phyloP scores from a whole-genome alignment of 2,797 vertebrate species.

The Fringilla coelebs region DNA sequence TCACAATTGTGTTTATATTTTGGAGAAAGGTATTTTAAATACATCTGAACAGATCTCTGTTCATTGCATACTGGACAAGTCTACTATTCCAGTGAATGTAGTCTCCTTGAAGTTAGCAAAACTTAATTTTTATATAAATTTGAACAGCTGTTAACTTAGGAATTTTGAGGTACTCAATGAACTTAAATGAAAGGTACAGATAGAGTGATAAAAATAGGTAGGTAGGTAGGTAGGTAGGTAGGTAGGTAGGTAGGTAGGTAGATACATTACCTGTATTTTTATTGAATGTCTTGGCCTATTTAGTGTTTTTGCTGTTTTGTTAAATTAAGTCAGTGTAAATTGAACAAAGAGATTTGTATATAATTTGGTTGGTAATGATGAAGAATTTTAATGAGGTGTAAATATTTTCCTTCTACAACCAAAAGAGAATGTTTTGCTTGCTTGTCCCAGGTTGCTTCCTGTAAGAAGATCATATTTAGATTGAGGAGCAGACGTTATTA shows the following conservation, averaged over 20 bases:
- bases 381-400: not conserved
- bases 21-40: not conserved
- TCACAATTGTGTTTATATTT: not conserved
- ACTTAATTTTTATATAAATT: not conserved
- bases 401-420: not conserved
- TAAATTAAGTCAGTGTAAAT: not conserved
- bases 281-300: not conserved
- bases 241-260: not conserved
- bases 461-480: constrained; percentile 43
- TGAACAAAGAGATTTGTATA: not conserved
- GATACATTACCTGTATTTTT: not conserved
- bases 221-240: not conserved
- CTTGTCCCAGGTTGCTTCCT: constrained; percentile 33
- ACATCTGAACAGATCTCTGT: not conserved
- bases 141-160: not conserved
- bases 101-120: not conserved
- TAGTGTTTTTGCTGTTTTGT: not conserved
- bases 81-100: not conserved
- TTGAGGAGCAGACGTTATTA: constrained; percentile 29
- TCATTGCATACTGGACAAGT: not conserved
- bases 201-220: not conserved
- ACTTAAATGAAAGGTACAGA: not conserved
- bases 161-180: not conserved
- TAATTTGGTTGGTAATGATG: not conserved
- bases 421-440: constrained; percentile 16